A percentile compares a stretch with the other conserved stretches of the same genome.
phyloP scores from a whole-genome alignment of 2,888 invertebrate species.

The Dryococelus australis region DNA sequence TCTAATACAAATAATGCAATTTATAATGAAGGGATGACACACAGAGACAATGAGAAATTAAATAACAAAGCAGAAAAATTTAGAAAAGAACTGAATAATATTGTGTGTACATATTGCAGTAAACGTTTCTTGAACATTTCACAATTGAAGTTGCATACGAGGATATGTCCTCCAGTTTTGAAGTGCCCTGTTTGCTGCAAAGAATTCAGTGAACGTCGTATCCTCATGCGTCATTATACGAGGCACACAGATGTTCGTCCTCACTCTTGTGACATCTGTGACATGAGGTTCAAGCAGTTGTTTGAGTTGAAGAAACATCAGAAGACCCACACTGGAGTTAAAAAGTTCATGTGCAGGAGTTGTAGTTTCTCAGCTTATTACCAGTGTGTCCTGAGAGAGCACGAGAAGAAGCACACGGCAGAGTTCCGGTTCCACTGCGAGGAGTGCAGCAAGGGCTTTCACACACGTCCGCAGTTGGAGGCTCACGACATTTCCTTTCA shows the following conservation, averaged over 20 bases:
- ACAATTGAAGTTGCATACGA: neutral
- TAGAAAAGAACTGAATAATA: neutral
- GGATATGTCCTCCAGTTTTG: neutral
- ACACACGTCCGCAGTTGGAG: slow-evolving; percentile 61
- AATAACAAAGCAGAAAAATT: neutral
- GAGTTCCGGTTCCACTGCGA: slow-evolving; percentile 65
- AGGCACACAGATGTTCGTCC: slow-evolving; percentile 35
- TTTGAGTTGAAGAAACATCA: slow-evolving; percentile 36
- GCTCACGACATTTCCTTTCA: slow-evolving; percentile 67
- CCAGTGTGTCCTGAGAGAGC: slow-evolving; percentile 60
- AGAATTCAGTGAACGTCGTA: slow-evolving; percentile 53
- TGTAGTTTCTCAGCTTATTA: slow-evolving; percentile 58
- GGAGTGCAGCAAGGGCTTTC: slow-evolving; percentile 64
- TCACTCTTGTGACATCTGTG: slow-evolving; percentile 46
- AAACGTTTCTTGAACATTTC: neutral
- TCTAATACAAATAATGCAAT: neutral
- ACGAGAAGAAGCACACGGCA: slow-evolving; percentile 64
- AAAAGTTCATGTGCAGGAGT: slow-evolving; percentile 52
- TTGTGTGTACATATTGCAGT: neutral
- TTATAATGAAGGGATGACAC: neutral
- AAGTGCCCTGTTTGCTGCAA: slow-evolving; percentile 56
- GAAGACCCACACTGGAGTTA: slow-evolving; percentile 45
- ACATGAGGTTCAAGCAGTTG: slow-evolving; percentile 51
- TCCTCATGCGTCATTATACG: neutral
- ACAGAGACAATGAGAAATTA: neutral